Evolutionary conservation across 2,888 invertebrate genomes (phyloP).

Genomic region (Diabrotica balteata): DNA sequence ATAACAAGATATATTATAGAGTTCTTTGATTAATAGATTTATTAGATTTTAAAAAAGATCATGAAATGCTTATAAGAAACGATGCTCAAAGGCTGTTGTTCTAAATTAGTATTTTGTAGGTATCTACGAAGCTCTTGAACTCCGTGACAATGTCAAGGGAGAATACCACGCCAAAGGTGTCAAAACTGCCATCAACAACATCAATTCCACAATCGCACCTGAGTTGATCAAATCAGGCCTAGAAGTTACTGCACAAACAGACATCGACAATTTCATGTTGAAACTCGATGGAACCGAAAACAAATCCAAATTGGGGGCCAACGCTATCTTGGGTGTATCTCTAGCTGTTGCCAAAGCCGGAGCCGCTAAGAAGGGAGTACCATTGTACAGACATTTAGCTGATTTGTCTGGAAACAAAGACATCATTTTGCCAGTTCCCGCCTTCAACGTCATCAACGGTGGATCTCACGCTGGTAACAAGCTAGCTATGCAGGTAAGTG

Average conservation of each 20-base stretch:
- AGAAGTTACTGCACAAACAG: conserved; percentile 89
- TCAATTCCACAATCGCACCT: conserved; percentile 82
- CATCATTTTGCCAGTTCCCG: conserved; percentile 94
- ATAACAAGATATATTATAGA: too few species aligned
- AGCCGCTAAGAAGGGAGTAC: conserved; percentile 90
- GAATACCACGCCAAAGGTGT: conserved; percentile 97
- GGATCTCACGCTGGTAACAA: conserved; percentile 99
- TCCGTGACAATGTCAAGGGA: conserved; percentile 89
- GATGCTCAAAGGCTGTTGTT: not conserved
- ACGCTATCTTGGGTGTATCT: conserved; percentile 97
- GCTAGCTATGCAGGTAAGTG: conserved; percentile 81
- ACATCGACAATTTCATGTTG: conserved; percentile 87
- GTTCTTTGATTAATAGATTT: too few species aligned
- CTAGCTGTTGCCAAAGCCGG: conserved; percentile 97
- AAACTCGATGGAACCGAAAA: conserved; percentile 96
- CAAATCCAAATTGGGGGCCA: conserved; percentile 95
- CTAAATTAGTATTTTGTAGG: conserved; percentile 56
- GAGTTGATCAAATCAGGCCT: conserved; percentile 79
- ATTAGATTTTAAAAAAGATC: too few species aligned
- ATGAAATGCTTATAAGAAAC: too few species aligned
- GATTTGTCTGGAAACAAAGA: conserved; percentile 91
- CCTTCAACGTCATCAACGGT: conserved; percentile 99
- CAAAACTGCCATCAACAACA: conserved; percentile 88
- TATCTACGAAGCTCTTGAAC: conserved; percentile 96
- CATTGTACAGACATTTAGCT: conserved; percentile 91